Base-by-base conservation (phyloP, 2,888 invertebrate species). In the Pyralis farinalis region DNA sequence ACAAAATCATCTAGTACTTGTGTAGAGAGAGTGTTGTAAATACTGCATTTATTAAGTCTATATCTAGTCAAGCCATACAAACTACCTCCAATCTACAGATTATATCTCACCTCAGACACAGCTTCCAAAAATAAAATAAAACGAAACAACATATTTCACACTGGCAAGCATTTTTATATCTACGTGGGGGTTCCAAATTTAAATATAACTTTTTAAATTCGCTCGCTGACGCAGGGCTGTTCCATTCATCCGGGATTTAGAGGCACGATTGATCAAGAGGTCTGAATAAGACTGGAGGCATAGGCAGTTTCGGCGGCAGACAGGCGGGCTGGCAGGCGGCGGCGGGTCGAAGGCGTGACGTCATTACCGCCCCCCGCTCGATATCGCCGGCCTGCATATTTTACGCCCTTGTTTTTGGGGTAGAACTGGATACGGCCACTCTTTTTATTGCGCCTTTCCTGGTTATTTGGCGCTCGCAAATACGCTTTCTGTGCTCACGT, bases 331-430 rank as follows among this genome's bases (percentile, higher is more conserved):
- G 80, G 65, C 77, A 77, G 78, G 73, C 72, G 72, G 62, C 67
- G 80, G 65, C 77, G 78, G 78, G 73, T 73, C 74, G 73, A 71
- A 68, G 61, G 34, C 49, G 63, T 84, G 84, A 84, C 85, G 84
- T 84, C 85, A 84, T 47, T 39, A 30, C 62, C 49, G 2, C 16
- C 51, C 63, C 63, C 57, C 49, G 53, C 55, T 43, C 59, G 46
- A 48, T 49, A 48, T 59, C 61, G 67, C 59, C 64, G 55, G 70
- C 64, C 70, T 73, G 74, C 74, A 80, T 75, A 78, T 77, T 78
- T 79, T 73, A 78, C 75, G 71, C 69, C 73, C 71, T 58, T 68
- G 72, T 71, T 71, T 71, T 76, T 69, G 69, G 74, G 70, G 58
- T 63, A 64, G 46, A 58, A 63, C 68, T 64, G 65, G 60, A 44